A percentile compares a stretch with the other conserved stretches of the same genome.
phyloP scores from a whole-genome alignment of 2,888 invertebrate genomes.

The Deilephila elpenor region DNA sequence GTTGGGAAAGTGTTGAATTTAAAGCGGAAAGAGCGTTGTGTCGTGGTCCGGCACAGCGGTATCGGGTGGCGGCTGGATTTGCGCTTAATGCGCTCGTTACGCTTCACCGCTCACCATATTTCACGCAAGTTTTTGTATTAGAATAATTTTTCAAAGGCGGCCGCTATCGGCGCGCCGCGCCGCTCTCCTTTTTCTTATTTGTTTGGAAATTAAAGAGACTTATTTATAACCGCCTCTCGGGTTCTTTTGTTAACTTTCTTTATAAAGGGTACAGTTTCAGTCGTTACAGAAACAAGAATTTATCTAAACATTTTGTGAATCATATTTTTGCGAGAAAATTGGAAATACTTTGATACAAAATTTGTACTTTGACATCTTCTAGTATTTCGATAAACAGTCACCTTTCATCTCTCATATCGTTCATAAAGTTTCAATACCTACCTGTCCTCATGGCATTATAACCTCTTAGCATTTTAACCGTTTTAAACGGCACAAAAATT shows the following conservation, averaged over 20 bases:
- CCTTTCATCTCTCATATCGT: too few species aligned
- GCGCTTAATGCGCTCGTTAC: slow-evolving; percentile 4
- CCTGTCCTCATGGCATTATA: too few species aligned
- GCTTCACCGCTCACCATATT: slow-evolving; percentile 11
- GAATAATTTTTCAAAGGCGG: slow-evolving; percentile 9
- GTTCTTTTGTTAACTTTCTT: slow-evolving; percentile 3
- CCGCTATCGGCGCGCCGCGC: slow-evolving; percentile 2
- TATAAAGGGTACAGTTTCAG: slow-evolving; percentile 8
- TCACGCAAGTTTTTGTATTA: slow-evolving; percentile 18
- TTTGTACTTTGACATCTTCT: background rate
- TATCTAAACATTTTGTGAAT: background rate
- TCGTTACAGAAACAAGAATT: background rate
- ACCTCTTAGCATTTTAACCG: too few species aligned
- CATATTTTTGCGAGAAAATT: background rate
- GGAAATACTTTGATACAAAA: background rate
- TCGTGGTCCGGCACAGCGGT: background rate
- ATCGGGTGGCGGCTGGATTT: slow-evolving; percentile 15
- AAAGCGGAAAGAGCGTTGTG: background rate
- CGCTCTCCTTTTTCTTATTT: slow-evolving; percentile 13
- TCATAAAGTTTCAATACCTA: background rate
- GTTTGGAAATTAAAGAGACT: slow-evolving; percentile 20
- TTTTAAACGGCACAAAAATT: background rate
- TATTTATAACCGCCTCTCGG: slow-evolving; percentile 6
- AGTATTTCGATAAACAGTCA: too few species aligned
- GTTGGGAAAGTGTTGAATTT: background rate